A percentile compares a stretch with the other conserved stretches of the same genome.
These are phyloP conservation scores for Scaptomyza parva DNA, from an alignment of 2,888 invertebrate genomes.

Conservation along the genomic window DNA sequence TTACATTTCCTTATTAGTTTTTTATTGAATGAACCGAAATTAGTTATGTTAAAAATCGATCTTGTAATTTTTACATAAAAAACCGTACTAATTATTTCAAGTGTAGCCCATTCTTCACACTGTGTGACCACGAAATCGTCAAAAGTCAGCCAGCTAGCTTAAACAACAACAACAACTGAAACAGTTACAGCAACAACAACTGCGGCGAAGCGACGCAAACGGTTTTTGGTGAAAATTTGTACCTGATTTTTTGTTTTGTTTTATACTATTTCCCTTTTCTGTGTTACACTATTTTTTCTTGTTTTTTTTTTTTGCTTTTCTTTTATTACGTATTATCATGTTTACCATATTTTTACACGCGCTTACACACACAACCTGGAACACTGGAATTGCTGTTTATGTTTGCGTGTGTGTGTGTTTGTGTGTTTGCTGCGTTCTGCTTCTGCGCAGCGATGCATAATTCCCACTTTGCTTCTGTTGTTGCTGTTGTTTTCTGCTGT, in stretches of 20 bases:
- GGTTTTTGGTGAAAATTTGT: slow-evolving; percentile 79
- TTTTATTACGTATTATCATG: slow-evolving; percentile 77
- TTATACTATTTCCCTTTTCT: slow-evolving; percentile 71
- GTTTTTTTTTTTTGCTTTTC: slow-evolving; percentile 5
- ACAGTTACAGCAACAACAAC: slow-evolving; percentile 41
- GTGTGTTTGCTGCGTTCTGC: slow-evolving; percentile 74
- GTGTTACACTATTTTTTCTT: slow-evolving; percentile 53
- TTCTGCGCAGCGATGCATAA: slow-evolving; percentile 84
- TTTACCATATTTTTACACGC: slow-evolving; percentile 79
- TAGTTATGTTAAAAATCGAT: too few relatives aligned
- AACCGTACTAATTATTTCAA: background rate
- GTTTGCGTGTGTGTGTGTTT: slow-evolving; percentile 26
- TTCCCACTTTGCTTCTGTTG: slow-evolving; percentile 77
- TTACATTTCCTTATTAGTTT: background rate
- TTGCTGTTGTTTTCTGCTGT: slow-evolving; percentile 61
- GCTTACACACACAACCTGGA: slow-evolving; percentile 62
- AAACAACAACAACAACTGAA: slow-evolving; percentile 34
- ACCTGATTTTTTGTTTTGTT: slow-evolving; percentile 71
- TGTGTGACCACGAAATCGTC: slow-evolving; percentile 80
- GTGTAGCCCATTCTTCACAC: slow-evolving; percentile 73
- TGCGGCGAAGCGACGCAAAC: slow-evolving; percentile 71
- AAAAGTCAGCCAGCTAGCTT: slow-evolving; percentile 66
- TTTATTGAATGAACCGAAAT: background rate
- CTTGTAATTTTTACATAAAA: background rate
- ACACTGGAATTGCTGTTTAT: slow-evolving; percentile 5